Evolutionary conservation across 2,888 invertebrate genomes (phyloP).

Genomic region (Drosophila gaucha): DNA sequence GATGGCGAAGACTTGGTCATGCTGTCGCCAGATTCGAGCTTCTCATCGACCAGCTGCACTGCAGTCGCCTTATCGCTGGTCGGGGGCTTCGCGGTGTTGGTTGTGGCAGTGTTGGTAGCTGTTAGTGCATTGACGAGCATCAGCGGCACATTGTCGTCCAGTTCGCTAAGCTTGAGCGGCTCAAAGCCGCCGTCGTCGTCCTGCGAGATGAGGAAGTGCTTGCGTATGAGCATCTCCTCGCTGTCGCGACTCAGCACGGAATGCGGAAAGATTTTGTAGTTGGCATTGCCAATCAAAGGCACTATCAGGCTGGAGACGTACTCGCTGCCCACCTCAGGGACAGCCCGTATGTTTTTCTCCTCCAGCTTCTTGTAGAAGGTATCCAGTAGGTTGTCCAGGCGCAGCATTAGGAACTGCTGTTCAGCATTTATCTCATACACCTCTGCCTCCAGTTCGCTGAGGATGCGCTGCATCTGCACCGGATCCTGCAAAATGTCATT

Average conservation of each 20-base stretch:
- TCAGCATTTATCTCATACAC: slow-evolving; percentile 83
- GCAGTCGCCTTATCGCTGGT: background rate
- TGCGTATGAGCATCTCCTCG: slow-evolving; percentile 80
- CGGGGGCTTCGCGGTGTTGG: background rate
- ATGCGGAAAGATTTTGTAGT: slow-evolving; percentile 65
- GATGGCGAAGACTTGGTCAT: slow-evolving; percentile 2
- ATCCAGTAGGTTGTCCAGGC: slow-evolving; percentile 74
- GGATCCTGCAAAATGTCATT: slow-evolving; percentile 60
- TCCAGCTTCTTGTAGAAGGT: slow-evolving; percentile 72
- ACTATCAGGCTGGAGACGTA: slow-evolving; percentile 75
- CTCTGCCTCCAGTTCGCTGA: slow-evolving; percentile 82
- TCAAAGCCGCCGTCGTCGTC: slow-evolving; percentile 60
- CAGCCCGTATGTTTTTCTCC: slow-evolving; percentile 64
- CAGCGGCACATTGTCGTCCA: slow-evolving; percentile 55
- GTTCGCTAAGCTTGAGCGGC: slow-evolving; percentile 61
- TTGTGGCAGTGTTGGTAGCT: background rate
- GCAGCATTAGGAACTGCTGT: slow-evolving; percentile 76
- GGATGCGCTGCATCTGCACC: slow-evolving; percentile 72
- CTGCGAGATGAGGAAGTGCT: slow-evolving; percentile 73
- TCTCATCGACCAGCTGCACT: background rate
- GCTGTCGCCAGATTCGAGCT: background rate
- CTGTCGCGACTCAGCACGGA: slow-evolving; percentile 69
- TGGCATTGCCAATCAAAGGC: slow-evolving; percentile 69
- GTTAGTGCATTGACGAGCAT: slow-evolving; percentile 40
- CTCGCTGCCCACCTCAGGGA: slow-evolving; percentile 67